Conservation (phyloP, 2,113 vertebrate genomes). For the Cottus gobio region DNA sequence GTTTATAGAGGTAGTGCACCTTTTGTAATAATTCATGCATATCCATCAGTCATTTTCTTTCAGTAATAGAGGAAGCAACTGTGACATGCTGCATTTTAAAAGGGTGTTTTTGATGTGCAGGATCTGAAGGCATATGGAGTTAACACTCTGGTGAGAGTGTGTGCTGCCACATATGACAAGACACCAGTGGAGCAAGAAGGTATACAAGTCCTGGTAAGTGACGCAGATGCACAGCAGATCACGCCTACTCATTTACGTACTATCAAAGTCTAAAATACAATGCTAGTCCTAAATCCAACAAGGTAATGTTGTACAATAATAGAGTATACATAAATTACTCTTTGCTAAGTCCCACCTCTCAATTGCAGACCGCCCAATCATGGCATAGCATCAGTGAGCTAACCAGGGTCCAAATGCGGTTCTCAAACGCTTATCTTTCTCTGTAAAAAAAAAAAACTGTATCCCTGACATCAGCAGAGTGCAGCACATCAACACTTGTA, state of each 20-base stretch:
- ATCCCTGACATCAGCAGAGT: no score
- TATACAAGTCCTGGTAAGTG: slow-evolving; percentile 93
- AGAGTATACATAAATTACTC: no score
- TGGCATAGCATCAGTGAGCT: no score
- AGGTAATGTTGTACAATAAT: not conserved
- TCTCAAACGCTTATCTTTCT: not conserved
- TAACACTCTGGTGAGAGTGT: slow-evolving; percentile 95
- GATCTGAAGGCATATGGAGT: slow-evolving; percentile 95
- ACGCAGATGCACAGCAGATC: not conserved
- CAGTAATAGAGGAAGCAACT: not conserved
- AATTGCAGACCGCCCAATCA: no score
- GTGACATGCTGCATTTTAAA: accelerated
- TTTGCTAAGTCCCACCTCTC: no score
- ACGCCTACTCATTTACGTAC: not conserved
- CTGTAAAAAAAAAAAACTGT: no score
- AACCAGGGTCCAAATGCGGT: no score
- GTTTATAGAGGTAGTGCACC: slow-evolving; percentile 91
- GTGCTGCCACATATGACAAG: slow-evolving; percentile 95
- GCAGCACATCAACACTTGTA: no score
- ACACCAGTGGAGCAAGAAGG: slow-evolving; percentile 96
- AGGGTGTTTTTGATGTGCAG: slow-evolving; percentile 65
- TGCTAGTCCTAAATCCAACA: not conserved
- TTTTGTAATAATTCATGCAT: not conserved
- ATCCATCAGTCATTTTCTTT: not conserved
- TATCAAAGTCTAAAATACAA: not conserved